Evolutionary conservation across 2,888 invertebrate species (phyloP).

Genomic region (Apantesis nais): DNA sequence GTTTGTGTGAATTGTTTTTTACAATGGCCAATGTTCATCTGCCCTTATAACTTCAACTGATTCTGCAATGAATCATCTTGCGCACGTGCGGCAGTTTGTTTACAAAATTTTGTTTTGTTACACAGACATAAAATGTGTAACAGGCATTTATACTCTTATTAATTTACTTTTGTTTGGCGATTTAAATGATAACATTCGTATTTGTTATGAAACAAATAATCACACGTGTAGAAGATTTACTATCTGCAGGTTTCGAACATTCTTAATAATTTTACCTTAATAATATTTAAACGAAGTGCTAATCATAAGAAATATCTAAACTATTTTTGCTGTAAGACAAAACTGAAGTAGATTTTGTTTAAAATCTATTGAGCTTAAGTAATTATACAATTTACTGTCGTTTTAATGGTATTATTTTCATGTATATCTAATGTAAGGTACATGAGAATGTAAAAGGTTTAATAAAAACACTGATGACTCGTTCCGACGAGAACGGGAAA

Average conservation of each 20-base stretch:
- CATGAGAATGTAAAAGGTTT: too few species aligned
- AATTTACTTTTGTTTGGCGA: constrained; percentile 58
- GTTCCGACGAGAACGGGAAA: background rate
- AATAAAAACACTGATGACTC: too few species aligned
- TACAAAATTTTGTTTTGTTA: constrained; percentile 76
- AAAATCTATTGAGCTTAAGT: background rate
- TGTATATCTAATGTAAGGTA: background rate
- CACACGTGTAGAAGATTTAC: background rate
- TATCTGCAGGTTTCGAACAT: background rate
- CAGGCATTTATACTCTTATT: constrained; percentile 60
- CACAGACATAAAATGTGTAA: constrained; percentile 64
- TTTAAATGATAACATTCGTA: constrained; percentile 49
- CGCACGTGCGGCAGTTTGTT: constrained; percentile 76
- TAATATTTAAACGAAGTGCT: background rate
- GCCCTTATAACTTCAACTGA: constrained; percentile 59
- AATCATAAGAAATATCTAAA: background rate
- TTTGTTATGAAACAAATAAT: constrained; percentile 37
- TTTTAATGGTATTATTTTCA: background rate
- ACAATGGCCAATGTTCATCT: constrained; percentile 53
- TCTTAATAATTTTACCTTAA: background rate
- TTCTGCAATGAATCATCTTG: constrained; percentile 62
- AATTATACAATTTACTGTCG: background rate
- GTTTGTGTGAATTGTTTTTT: constrained; percentile 21
- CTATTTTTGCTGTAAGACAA: background rate
- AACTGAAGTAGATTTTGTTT: background rate